Evolutionary conservation across 2,888 invertebrate genomes (phyloP).

Genomic region (Lasioglossum leucozonium): DNA sequence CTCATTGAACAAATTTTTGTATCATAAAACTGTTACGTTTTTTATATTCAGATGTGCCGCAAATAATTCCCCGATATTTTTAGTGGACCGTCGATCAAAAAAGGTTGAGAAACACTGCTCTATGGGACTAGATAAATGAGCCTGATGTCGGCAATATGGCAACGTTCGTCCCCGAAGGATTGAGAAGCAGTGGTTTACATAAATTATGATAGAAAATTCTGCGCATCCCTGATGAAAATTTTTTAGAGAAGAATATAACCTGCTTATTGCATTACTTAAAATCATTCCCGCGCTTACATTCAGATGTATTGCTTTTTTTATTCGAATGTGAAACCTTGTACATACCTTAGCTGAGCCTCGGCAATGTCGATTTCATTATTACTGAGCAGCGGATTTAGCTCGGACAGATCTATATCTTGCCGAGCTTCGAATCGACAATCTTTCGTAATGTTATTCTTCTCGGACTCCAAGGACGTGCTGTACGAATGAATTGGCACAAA

Average conservation of each 20-base stretch:
- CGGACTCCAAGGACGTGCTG: constrained; percentile 39
- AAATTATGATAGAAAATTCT: neutral
- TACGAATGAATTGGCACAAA: constrained; percentile 16
- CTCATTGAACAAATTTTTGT: too few species aligned
- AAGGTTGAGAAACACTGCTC: too few species aligned
- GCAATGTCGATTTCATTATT: constrained; percentile 53
- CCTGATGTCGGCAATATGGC: neutral
- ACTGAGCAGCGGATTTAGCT: constrained; percentile 27
- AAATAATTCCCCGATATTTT: too few species aligned
- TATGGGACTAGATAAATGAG: neutral
- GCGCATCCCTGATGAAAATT: neutral
- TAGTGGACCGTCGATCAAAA: too few species aligned
- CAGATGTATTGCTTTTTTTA: too few species aligned
- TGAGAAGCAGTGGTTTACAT: neutral
- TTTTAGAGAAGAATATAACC: neutral
- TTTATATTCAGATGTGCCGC: too few species aligned
- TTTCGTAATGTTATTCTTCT: constrained; percentile 42
- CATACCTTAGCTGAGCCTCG: constrained; percentile 51
- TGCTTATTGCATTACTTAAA: constrained; percentile 9
- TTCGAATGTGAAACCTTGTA: constrained; percentile 13
- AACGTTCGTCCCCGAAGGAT: neutral
- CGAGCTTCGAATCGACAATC: constrained; percentile 35
- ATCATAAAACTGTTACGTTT: too few species aligned
- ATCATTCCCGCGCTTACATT: constrained; percentile 28
- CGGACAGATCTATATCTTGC: constrained; percentile 27